phyloP scores from a whole-genome alignment of 2,797 vertebrate species.

The Pipistrellus kuhlii region DNA sequence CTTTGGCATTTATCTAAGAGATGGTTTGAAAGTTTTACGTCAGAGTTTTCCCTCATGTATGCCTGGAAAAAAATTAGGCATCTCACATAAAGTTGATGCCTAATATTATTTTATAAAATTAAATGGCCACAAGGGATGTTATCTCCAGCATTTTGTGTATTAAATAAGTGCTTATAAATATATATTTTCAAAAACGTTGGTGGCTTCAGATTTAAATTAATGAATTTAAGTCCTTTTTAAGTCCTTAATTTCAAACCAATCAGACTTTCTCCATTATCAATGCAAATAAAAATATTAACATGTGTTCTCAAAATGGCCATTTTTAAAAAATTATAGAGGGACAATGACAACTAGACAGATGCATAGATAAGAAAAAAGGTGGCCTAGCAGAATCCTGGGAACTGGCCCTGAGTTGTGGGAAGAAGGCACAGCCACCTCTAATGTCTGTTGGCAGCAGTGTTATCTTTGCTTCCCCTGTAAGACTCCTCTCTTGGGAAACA shows the following conservation, averaged over 20 bases:
- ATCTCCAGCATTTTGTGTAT: background rate
- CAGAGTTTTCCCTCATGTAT: background rate
- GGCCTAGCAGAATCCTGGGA: background rate
- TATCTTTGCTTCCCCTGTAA: background rate
- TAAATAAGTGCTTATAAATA: background rate
- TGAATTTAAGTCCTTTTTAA: background rate
- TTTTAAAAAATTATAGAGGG: background rate
- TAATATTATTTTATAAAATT: constrained; percentile 24
- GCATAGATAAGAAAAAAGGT: background rate
- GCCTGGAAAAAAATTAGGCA: background rate
- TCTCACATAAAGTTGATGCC: background rate
- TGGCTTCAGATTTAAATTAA: background rate
- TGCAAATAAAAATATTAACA: constrained; percentile 6
- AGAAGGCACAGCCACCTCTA: background rate
- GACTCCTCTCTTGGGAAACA: background rate
- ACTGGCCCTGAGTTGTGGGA: background rate
- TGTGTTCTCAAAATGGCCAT: background rate
- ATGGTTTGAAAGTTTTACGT: background rate
- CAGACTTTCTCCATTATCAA: background rate
- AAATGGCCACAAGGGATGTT: background rate
- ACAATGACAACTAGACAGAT: background rate
- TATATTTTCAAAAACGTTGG: background rate
- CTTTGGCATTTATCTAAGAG: background rate
- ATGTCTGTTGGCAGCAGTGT: background rate
- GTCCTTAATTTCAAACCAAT: constrained; percentile 3